phyloP scores from a whole-genome alignment of 2,888 invertebrate species.

The Diloba caeruleocephala region DNA sequence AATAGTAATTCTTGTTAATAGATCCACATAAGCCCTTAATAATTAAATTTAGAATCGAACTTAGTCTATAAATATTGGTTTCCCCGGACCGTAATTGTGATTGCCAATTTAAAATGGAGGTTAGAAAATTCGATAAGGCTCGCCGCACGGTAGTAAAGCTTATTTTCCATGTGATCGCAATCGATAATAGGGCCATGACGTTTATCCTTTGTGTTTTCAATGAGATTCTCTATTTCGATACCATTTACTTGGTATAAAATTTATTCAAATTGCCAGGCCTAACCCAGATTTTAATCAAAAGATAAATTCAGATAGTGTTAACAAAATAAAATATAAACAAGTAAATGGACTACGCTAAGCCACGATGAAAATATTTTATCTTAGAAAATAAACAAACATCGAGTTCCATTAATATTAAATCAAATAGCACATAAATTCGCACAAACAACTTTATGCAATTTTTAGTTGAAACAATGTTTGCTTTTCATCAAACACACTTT shows the following conservation, averaged over 20 bases:
- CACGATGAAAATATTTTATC: slow-evolving; percentile 22
- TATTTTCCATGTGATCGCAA: slow-evolving; percentile 44
- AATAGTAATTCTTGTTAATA: slow-evolving; percentile 31
- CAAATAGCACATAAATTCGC: background rate
- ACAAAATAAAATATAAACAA: slow-evolving; percentile 48
- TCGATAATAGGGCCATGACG: slow-evolving; percentile 42
- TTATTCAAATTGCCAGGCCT: slow-evolving; percentile 51
- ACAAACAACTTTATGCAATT: background rate
- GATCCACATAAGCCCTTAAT: slow-evolving; percentile 20
- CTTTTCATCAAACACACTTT: slow-evolving; percentile 2
- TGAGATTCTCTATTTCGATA: slow-evolving; percentile 53
- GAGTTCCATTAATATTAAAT: slow-evolving; percentile 14
- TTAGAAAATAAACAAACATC: slow-evolving; percentile 14
- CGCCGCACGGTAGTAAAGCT: slow-evolving; percentile 34
- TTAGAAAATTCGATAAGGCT: slow-evolving; percentile 41
- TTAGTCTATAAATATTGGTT: slow-evolving; percentile 45
- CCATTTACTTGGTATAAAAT: slow-evolving; percentile 49
- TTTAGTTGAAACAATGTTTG: slow-evolving; percentile 1
- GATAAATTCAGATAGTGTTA: slow-evolving; percentile 48
- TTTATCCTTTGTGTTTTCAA: slow-evolving; percentile 52
- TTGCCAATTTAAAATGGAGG: slow-evolving; percentile 52
- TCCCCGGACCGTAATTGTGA: slow-evolving; percentile 42
- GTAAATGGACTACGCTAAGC: slow-evolving; percentile 28
- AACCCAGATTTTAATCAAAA: slow-evolving; percentile 53
- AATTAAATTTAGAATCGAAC: slow-evolving; percentile 36